Percentiles rank a stretch among this genome's conserved stretches.
Evolutionary conservation across 1,140 invertebrate species (phyloP).

Genomic region (Hyles vespertilio): DNA sequence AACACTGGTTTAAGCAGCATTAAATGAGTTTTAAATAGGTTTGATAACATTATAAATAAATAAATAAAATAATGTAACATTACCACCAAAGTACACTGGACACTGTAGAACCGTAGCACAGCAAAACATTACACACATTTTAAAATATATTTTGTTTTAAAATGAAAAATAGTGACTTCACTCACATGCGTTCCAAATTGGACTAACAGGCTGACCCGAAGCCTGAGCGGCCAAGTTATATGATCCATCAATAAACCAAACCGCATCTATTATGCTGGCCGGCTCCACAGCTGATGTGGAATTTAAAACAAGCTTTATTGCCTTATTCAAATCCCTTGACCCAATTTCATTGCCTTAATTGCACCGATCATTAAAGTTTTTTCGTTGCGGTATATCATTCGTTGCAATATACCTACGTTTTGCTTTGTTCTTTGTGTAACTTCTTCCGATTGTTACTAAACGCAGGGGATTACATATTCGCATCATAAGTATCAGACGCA

Average conservation of each 20-base stretch:
- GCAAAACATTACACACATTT: conserved; percentile 1
- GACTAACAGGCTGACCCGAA: conserved; percentile 53
- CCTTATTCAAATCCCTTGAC: conserved; percentile 52
- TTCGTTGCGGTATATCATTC: no score
- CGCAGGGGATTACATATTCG: no score
- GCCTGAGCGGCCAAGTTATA: conserved; percentile 59
- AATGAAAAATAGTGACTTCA: conserved; percentile 8
- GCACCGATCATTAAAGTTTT: conserved; percentile 13
- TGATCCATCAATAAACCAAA: conserved; percentile 69
- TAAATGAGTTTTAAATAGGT: no score
- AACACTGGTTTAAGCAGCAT: no score
- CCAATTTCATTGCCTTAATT: conserved; percentile 42
- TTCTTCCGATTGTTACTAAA: no score
- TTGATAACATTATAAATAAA: no score
- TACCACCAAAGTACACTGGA: no score
- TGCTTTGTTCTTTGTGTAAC: no score
- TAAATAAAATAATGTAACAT: no score
- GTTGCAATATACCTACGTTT: no score
- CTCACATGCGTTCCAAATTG: conserved; percentile 65
- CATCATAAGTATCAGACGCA: no score
- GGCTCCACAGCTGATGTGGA: conserved; percentile 58
- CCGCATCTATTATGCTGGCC: conserved; percentile 65
- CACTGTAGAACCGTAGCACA: no score
- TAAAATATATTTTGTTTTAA: neutral
- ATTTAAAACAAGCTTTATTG: conserved; percentile 69